phyloP scores from a whole-genome alignment of 2,888 invertebrate genomes.

The Nomada fabriciana region DNA sequence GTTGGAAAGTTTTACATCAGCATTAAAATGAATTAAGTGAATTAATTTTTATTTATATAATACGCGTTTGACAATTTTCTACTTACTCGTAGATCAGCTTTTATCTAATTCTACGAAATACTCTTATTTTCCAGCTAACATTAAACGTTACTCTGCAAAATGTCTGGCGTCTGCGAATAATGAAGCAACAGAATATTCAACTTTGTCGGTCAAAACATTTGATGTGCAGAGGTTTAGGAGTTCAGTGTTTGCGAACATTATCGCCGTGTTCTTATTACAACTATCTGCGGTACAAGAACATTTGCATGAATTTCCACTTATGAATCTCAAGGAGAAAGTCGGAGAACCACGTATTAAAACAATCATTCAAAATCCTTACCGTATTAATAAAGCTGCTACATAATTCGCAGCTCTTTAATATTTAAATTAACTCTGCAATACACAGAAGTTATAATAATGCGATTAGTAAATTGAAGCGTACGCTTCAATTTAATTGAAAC shows the following conservation, averaged over 20 bases:
- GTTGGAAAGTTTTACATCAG: no score
- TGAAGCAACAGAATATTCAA: neutral
- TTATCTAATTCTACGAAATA: neutral
- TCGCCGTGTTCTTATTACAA: neutral
- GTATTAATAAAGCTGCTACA: no score
- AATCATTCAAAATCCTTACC: no score
- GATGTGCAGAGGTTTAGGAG: neutral
- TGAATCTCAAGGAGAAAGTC: neutral
- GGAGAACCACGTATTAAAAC: neutral
- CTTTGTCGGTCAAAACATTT: conserved; percentile 1
- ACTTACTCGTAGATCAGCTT: no score
- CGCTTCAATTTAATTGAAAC: no score
- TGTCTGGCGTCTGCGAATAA: neutral
- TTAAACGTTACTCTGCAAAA: neutral
- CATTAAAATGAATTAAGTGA: no score
- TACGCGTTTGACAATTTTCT: no score
- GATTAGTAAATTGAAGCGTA: no score
- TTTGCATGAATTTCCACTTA: neutral
- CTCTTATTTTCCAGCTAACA: neutral
- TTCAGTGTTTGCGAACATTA: neutral
- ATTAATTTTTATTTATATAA: no score
- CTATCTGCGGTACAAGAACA: neutral
- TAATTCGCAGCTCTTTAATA: no score
- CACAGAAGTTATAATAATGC: no score
- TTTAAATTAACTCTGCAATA: no score